Evolutionary conservation across 2,113 vertebrate genomes (phyloP).

Genomic region (Apistogramma diplotaenia): DNA sequence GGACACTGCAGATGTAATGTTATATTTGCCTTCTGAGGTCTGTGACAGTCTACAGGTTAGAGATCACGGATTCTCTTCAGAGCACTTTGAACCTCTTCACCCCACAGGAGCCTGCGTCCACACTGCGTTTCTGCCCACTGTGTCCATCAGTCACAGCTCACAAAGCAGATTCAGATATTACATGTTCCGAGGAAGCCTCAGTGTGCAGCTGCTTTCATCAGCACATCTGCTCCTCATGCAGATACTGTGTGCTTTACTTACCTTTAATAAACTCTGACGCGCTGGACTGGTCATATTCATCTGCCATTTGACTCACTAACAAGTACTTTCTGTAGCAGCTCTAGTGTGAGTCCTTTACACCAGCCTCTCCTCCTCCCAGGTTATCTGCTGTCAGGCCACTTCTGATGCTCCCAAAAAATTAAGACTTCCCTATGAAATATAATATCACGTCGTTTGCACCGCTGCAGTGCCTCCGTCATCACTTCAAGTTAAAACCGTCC

Average conservation of each 20-base stretch:
- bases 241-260: slow-evolving; percentile 37
- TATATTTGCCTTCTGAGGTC: no score
- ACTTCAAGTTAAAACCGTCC: accelerated
- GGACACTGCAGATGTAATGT: background rate
- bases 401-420: background rate
- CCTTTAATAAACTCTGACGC: slow-evolving; percentile 58
- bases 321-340: background rate
- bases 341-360: no score
- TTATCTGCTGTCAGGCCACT: background rate
- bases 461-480: background rate
- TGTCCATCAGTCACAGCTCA: background rate
- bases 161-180: background rate
- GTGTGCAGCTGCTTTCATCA: background rate
- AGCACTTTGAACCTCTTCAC: no score
- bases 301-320: slow-evolving; percentile 39
- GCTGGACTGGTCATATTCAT: slow-evolving; percentile 34
- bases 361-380: no score
- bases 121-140: no score
- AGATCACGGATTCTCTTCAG: no score
- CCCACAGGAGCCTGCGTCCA: no score
- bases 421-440: background rate
- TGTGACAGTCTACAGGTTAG: no score
- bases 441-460: background rate
- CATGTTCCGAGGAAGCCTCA: background rate
- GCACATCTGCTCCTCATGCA: no score